Base-by-base conservation (phyloP, 1,140 invertebrate species). In the Coenobita brevimanus region DNA sequence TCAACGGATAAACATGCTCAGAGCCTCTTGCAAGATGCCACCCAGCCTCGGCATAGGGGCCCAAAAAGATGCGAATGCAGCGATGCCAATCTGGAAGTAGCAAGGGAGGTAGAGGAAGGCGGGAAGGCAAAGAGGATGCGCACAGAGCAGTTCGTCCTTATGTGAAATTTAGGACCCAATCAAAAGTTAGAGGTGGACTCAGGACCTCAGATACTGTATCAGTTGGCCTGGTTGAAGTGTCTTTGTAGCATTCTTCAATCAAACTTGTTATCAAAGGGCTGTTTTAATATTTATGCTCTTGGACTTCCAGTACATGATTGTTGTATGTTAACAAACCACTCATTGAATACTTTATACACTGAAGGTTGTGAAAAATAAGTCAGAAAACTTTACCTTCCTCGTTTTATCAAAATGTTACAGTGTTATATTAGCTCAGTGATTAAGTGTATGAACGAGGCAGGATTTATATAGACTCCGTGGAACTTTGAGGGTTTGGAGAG, bases 311-410 rank as follows among this genome's bases (percentile, higher is more conserved):
- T 24, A 60, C 43, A 60, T 10, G 50, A 76, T 64, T 71, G 57
- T 43, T 76, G n/a, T 62, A 75, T 76, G 30, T 67, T 67, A 38
- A 82, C 46, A 82, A 21, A n/a, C 17, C 33, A 80, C 64, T 46
- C 33, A 79, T 36, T 69, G 46, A 46, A 60, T 76, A 43, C 54
- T 85, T 76, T 73, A 43, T 33, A 80, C 76, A 87, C 46, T 87
- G 64, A 87, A 87, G 84, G 84, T 87, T 87, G 84, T 87, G 76
- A 81, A 64, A 27, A 30, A n/a, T 30, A 76, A 76, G 73, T 76
- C 73, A 50, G 73, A 76, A 76, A 73, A 73, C 33, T 24, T 46
- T n/a, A n/a, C 67, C 46, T 76, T 38, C 46, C 24, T 76, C 46
- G 41, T 38, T 46, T 76, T 76, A 69, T 30, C 67, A 69, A 78